phyloP scores from a whole-genome alignment of 2,888 invertebrate genomes.

The Parnassius apollo region DNA sequence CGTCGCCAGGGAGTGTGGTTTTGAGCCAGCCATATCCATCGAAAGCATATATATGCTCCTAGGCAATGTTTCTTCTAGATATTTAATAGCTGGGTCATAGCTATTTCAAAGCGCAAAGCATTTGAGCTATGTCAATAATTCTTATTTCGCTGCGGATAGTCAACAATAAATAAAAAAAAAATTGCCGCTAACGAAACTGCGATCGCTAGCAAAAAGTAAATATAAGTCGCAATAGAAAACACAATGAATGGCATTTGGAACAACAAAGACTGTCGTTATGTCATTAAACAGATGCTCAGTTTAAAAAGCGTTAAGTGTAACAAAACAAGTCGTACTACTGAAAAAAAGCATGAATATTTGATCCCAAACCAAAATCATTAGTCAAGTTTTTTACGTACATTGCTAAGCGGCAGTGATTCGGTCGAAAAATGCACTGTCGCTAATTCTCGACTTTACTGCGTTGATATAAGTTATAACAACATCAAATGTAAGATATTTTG shows the following conservation, averaged over 20 bases:
- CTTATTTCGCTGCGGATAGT: no score
- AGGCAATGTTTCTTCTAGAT: no score
- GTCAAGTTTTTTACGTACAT: constrained; percentile 70
- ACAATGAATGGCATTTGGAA: constrained; percentile 36
- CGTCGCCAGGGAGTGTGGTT: no score
- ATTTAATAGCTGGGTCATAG: no score
- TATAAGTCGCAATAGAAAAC: constrained; percentile 32
- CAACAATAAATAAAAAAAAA: no score
- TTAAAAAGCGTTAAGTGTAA: constrained; percentile 76
- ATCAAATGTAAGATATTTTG: constrained; percentile 3
- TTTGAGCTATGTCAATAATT: no score
- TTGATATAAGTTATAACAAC: constrained; percentile 30
- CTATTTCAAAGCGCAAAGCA: no score
- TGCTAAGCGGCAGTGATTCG: constrained; percentile 17
- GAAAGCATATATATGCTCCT: no score
- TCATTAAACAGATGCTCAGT: constrained; percentile 71
- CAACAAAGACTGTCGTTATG: constrained; percentile 55
- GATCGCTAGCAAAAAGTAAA: constrained; percentile 31
- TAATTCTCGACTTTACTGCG: constrained; percentile 40
- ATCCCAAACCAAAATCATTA: constrained; percentile 79
- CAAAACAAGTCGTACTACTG: constrained; percentile 62
- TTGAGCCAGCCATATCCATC: no score
- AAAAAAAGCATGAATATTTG: constrained; percentile 77
- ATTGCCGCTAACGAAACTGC: background rate
- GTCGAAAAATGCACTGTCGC: background rate